Percentiles rank a stretch among this genome's conserved stretches.
Conservation (phyloP, 2,113 vertebrate genomes). For the Rattus norvegicus region DNA sequence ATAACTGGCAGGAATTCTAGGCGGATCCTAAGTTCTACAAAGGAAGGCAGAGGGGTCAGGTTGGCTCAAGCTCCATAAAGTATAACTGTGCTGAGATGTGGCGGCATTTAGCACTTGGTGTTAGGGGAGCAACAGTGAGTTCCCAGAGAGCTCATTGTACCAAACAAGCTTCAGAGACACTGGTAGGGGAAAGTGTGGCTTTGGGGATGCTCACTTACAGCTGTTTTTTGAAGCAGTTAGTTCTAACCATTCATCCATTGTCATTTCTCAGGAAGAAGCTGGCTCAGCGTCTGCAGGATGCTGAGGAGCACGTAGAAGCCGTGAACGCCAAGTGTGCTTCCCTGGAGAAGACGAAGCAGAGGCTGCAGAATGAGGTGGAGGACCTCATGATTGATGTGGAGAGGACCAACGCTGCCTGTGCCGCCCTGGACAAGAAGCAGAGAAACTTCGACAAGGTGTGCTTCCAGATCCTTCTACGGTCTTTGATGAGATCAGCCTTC, state of each 20-base stretch:
- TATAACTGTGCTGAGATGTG: not conserved
- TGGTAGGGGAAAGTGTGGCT: not conserved
- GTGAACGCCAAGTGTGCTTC: constrained; percentile 93
- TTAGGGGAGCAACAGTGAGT: not conserved
- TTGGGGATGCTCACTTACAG: not conserved
- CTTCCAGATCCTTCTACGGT: not conserved
- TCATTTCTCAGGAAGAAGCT: constrained; percentile 70
- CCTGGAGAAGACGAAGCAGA: constrained; percentile 92
- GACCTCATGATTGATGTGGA: constrained; percentile 88
- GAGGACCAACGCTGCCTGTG: constrained; percentile 85
- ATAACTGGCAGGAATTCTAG: not conserved
- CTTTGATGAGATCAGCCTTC: not conserved
- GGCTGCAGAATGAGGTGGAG: constrained; percentile 89
- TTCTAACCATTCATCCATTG: not conserved
- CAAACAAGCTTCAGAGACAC: not conserved
- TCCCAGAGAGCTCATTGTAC: not conserved
- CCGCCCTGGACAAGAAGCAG: constrained; percentile 87
- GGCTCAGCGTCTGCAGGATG: constrained; percentile 94
- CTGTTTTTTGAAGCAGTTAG: not conserved
- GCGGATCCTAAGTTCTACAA: not conserved
- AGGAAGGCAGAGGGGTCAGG: not conserved
- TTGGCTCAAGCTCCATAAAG: not conserved
- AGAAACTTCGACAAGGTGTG: constrained; percentile 88
- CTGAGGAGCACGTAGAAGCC: constrained; percentile 89
- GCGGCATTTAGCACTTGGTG: not conserved